phyloP scores from a whole-genome alignment of 2,888 invertebrate species.

The Drosophila limbata region DNA sequence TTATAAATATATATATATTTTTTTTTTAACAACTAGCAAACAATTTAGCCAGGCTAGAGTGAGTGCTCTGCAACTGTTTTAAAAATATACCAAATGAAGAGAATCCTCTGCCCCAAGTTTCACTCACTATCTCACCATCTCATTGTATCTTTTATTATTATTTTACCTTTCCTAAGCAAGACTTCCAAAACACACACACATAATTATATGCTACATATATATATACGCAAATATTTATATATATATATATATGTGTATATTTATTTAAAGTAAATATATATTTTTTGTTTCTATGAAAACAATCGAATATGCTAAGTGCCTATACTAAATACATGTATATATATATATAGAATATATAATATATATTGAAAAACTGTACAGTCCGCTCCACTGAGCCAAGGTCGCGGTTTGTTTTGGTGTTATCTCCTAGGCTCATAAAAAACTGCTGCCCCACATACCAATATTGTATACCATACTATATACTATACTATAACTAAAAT shows the following conservation, averaged over 20 bases:
- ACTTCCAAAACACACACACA: constrained; percentile 10
- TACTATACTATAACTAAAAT: constrained; percentile 10
- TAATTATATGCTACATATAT: constrained; percentile 9
- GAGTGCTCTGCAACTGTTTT: constrained; percentile 31
- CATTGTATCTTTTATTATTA: constrained; percentile 8
- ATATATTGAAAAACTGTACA: constrained; percentile 37
- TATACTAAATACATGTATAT: constrained; percentile 60
- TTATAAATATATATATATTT: constrained; percentile 22
- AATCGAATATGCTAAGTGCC: constrained; percentile 78
- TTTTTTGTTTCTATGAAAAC: constrained; percentile 72
- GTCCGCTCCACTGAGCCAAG: constrained; percentile 62
- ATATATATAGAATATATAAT: constrained; percentile 42
- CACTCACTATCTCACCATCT: constrained; percentile 1
- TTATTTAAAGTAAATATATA: constrained; percentile 47
- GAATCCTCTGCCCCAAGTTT: constrained; percentile 11
- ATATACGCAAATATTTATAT: constrained; percentile 20
- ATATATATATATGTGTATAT: constrained; percentile 38
- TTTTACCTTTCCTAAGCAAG: constrained; percentile 13
- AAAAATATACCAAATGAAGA: constrained; percentile 34
- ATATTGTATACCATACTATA: constrained; percentile 10
- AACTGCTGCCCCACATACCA: constrained; percentile 32
- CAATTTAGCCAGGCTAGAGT: constrained; percentile 44
- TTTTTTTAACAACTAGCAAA: constrained; percentile 28
- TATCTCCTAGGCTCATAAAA: constrained; percentile 21
- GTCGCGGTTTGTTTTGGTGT: constrained; percentile 29